Evolutionary conservation across 23 tunicate species (phyloP).

Genomic region (Halocynthia roretzi): DNA sequence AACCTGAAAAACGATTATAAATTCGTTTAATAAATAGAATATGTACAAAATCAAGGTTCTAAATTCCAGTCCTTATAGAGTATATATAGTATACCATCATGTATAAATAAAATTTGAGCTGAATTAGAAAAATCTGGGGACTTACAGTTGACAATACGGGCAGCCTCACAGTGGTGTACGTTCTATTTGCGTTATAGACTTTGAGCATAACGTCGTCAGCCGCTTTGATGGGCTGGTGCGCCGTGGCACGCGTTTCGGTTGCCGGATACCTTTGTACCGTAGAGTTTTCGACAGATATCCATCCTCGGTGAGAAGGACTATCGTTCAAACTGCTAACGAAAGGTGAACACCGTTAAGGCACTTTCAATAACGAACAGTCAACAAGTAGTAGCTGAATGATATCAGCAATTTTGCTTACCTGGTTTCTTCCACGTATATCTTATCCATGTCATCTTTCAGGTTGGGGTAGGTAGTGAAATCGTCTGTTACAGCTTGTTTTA

Average conservation of each 20-base stretch:
- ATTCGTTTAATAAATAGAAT: neutral
- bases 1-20: conserved; percentile 32
- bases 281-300: conserved; percentile 15
- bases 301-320: conserved; percentile 9
- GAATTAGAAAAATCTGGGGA: too few species aligned
- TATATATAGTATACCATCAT: too few species aligned
- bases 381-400: neutral
- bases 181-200: conserved; percentile 45
- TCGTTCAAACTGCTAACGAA: neutral
- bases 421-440: conserved; percentile 7
- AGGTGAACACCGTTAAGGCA: neutral
- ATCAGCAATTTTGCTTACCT: neutral
- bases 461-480: conserved; percentile 13
- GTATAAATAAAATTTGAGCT: too few species aligned
- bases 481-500: conserved; percentile 22
- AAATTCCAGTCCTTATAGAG: too few species aligned
- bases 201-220: conserved; percentile 65
- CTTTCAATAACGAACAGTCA: neutral
- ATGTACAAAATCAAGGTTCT: too few species aligned
- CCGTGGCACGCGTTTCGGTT: neutral
- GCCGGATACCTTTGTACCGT: conserved; percentile 20
- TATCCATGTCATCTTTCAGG: conserved; percentile 10
- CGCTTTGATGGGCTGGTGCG: conserved; percentile 34
- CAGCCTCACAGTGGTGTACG: conserved; percentile 71
- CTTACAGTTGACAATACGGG: conserved; percentile 61